These are phyloP conservation scores for Sinopyrophorus schimmeli DNA, from an alignment of 2,888 invertebrate genomes.

Conservation along the genomic window DNA sequence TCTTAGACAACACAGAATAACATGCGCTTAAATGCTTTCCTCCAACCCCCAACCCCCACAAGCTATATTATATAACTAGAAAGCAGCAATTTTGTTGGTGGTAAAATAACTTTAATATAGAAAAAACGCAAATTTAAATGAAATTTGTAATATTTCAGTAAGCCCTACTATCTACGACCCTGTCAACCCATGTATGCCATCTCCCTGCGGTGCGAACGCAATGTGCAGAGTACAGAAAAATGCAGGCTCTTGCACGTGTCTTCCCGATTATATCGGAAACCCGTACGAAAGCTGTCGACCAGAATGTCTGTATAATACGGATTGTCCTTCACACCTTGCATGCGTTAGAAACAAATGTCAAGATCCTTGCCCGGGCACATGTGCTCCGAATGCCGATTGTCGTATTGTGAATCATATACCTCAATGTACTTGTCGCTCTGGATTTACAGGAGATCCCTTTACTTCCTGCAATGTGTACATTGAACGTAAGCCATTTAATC, in stretches of 20 bases:
- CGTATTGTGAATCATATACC: slow-evolving; percentile 69
- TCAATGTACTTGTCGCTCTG: slow-evolving; percentile 63
- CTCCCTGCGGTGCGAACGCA: slow-evolving; percentile 70
- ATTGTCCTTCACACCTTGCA: slow-evolving; percentile 65
- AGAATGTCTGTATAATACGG: slow-evolving; percentile 67
- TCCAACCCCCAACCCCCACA: slow-evolving; percentile 19
- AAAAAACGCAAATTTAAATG: neutral
- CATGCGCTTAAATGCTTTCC: slow-evolving; percentile 24
- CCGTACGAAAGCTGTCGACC: slow-evolving; percentile 75
- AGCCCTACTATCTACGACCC: slow-evolving; percentile 49
- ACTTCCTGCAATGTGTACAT: slow-evolving; percentile 53
- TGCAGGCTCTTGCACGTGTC: slow-evolving; percentile 73
- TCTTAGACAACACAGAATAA: slow-evolving; percentile 5
- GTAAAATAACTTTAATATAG: slow-evolving; percentile 24
- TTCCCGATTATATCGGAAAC: slow-evolving; percentile 73
- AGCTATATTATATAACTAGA: slow-evolving; percentile 26
- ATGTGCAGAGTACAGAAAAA: slow-evolving; percentile 72
- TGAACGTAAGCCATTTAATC: slow-evolving; percentile 54
- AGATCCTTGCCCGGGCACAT: slow-evolving; percentile 71
- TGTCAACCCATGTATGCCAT: slow-evolving; percentile 67
- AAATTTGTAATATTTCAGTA: slow-evolving; percentile 29
- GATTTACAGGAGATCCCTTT: slow-evolving; percentile 71
- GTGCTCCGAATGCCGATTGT: slow-evolving; percentile 70
- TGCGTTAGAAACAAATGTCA: slow-evolving; percentile 69
- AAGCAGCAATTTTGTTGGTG: slow-evolving; percentile 33